Evolutionary conservation across 2,797 vertebrate species (phyloP).

Genomic region (Parauchenoglanis punctatus): DNA sequence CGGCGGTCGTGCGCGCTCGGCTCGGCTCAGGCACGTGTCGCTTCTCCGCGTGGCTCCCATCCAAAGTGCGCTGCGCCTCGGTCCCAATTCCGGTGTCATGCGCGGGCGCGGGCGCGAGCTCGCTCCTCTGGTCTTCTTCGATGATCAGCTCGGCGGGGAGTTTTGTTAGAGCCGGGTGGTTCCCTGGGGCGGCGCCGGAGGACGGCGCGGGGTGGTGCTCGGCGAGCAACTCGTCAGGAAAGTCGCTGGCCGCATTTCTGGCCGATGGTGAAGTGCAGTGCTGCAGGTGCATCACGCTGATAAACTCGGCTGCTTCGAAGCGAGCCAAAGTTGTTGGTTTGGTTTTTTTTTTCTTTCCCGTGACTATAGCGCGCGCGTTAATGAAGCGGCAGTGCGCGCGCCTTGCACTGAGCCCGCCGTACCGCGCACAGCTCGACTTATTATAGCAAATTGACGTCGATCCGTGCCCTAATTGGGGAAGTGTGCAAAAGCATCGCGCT

Average conservation of each 20-base stretch:
- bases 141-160: conserved; percentile 96
- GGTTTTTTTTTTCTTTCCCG: too few species aligned
- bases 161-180: conserved; percentile 99
- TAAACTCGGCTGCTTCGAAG: neutral
- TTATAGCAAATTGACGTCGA: conserved; percentile 45
- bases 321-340: neutral
- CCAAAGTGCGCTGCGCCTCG: conserved; percentile 94
- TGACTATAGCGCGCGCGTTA: conserved; percentile 10
- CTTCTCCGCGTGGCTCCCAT: conserved; percentile 99
- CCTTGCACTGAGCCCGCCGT: neutral
- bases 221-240: conserved; percentile 19
- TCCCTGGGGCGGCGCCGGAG: conserved; percentile 77
- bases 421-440: conserved; percentile 21
- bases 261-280: conserved; percentile 93
- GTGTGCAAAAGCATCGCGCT: conserved; percentile 27
- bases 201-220: conserved; percentile 64
- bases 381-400: conserved; percentile 16
- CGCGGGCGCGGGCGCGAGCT: neutral
- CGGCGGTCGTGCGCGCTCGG: conserved; percentile 68
- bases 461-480: conserved; percentile 25
- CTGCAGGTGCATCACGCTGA: conserved; percentile 92
- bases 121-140: conserved; percentile 61
- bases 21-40: conserved; percentile 97
- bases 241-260: conserved; percentile 98
- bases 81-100: conserved; percentile 66